Conservation (phyloP, 2,888 invertebrate genomes). For the Agriopis aurantiaria region DNA sequence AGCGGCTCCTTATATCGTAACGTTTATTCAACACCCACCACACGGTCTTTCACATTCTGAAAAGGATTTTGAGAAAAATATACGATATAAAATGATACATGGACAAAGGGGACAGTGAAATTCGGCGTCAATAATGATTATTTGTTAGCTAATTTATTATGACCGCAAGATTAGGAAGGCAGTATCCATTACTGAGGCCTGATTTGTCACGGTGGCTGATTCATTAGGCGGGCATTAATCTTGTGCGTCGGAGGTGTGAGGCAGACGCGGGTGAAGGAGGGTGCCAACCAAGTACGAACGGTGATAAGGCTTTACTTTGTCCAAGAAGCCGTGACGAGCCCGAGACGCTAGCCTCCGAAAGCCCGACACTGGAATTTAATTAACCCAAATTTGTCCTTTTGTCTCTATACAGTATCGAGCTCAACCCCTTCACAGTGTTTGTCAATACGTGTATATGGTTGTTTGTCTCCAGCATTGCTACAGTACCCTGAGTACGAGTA, state of each 20-base stretch:
- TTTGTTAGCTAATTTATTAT: slow-evolving; percentile 70
- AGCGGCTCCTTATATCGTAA: slow-evolving; percentile 44
- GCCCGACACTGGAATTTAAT: slow-evolving; percentile 78
- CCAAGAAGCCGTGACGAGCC: slow-evolving; percentile 74
- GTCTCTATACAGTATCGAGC: slow-evolving; percentile 59
- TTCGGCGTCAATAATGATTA: slow-evolving; percentile 59
- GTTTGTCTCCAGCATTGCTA: slow-evolving; percentile 22
- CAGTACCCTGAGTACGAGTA: slow-evolving; percentile 12
- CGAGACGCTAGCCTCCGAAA: slow-evolving; percentile 65
- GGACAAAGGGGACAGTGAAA: slow-evolving; percentile 37
- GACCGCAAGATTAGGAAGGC: slow-evolving; percentile 71
- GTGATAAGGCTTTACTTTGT: slow-evolving; percentile 78
- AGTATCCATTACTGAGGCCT: slow-evolving; percentile 76
- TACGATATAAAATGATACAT: slow-evolving; percentile 1
- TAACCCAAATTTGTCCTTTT: slow-evolving; percentile 79
- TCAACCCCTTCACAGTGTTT: slow-evolving; percentile 60
- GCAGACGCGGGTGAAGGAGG: slow-evolving; percentile 43
- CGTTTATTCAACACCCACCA: slow-evolving; percentile 43
- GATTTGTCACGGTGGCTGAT: slow-evolving; percentile 82
- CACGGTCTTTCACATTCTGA: slow-evolving; percentile 15
- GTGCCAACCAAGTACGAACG: slow-evolving; percentile 63
- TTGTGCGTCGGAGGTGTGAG: slow-evolving; percentile 62
- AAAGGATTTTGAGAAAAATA: slow-evolving; percentile 26
- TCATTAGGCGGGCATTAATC: slow-evolving; percentile 80
- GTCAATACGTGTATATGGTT: slow-evolving; percentile 65